A percentile compares a stretch with the other conserved stretches of the same genome.
Evolutionary conservation across 2,797 vertebrate genomes (phyloP).

Genomic region (Myotis findleyi): DNA sequence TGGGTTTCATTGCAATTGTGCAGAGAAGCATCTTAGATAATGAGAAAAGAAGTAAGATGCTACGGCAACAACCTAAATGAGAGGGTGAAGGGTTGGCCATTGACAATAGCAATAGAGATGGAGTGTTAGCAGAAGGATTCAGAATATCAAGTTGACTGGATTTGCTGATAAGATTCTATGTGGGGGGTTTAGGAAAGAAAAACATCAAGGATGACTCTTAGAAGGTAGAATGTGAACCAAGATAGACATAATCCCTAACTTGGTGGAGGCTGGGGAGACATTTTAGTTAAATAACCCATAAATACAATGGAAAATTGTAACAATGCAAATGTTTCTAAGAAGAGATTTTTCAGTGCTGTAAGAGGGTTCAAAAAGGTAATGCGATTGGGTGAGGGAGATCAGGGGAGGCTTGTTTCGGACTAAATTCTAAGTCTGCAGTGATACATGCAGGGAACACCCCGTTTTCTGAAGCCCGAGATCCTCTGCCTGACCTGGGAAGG

Average conservation of each 20-base stretch:
- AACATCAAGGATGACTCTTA: background rate
- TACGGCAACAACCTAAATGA: background rate
- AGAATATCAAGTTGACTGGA: background rate
- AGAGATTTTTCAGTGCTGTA: background rate
- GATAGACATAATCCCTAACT: background rate
- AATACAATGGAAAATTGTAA: background rate
- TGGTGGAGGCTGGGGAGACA: background rate
- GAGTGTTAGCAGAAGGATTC: background rate
- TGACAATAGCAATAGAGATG: too few relatives aligned
- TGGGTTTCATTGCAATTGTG: background rate
- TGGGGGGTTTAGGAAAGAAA: background rate
- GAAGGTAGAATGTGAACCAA: background rate
- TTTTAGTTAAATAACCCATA: background rate
- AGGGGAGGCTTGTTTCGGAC: background rate
- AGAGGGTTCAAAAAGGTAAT: background rate
- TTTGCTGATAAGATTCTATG: background rate
- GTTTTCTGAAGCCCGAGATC: background rate
- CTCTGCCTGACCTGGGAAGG: background rate
- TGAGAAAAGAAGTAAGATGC: background rate
- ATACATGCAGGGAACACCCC: background rate
- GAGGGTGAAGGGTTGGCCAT: background rate
- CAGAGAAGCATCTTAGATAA: background rate
- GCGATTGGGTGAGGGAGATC: background rate
- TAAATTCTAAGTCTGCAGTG: background rate
- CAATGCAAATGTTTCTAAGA: background rate